These are phyloP conservation scores for Odontothrips loti DNA, from an alignment of 2,888 invertebrate genomes.

Conservation along the genomic window DNA sequence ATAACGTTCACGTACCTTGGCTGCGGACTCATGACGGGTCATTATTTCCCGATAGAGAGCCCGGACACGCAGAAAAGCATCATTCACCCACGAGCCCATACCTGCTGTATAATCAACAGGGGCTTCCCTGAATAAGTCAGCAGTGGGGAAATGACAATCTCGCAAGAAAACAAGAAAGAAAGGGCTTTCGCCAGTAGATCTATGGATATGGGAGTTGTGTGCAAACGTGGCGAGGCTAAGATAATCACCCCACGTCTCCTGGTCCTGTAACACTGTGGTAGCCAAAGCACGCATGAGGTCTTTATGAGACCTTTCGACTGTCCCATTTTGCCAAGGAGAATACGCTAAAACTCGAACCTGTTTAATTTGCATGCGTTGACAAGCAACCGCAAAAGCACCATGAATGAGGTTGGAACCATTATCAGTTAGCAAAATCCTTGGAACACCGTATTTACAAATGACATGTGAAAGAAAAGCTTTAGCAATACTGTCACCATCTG, in stretches of 20 bases:
- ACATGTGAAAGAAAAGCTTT: background rate
- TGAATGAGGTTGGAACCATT: too few relatives aligned
- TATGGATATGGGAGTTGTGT: background rate
- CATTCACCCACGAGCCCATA: background rate
- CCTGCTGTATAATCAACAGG: background rate
- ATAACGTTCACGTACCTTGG: background rate
- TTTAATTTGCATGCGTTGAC: too few relatives aligned
- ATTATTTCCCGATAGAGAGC: background rate
- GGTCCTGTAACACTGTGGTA: background rate
- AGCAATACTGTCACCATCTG: background rate
- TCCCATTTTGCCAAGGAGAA: too few relatives aligned
- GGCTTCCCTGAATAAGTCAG: background rate
- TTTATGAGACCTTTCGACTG: too few relatives aligned
- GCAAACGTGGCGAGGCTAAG: background rate
- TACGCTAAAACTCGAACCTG: too few relatives aligned
- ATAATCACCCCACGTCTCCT: background rate
- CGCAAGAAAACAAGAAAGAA: background rate
- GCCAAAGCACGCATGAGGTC: background rate
- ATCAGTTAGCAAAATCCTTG: too few relatives aligned
- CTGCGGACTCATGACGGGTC: background rate
- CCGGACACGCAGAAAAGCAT: background rate
- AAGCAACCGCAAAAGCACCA: too few relatives aligned
- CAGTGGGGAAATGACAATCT: background rate
- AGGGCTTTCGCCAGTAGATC: background rate
- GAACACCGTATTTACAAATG: too few relatives aligned